Percentiles rank a stretch among this genome's conserved stretches.
These are phyloP conservation scores for Coregonus ussuriensis DNA, from an alignment of 2,797 vertebrate species.

Conservation along the genomic window DNA sequence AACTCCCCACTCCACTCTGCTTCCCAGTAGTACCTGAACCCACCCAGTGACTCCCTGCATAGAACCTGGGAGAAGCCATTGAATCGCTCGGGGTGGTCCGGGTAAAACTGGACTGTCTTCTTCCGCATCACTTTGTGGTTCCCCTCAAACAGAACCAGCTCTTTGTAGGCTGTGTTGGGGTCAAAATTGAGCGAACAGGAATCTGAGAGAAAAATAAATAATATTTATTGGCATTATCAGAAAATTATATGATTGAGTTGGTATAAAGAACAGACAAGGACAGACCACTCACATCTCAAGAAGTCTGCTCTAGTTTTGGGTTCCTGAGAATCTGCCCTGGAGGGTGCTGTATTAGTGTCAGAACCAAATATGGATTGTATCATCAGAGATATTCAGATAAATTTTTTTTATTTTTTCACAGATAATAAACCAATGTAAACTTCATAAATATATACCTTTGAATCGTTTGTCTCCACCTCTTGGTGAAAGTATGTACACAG, in stretches of 20 bases:
- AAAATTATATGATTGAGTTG: background rate
- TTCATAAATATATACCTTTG: conserved; percentile 61
- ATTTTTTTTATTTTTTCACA: background rate
- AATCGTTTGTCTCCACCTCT: conserved; percentile 72
- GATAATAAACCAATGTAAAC: background rate
- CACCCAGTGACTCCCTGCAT: conserved; percentile 74
- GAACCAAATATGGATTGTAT: background rate
- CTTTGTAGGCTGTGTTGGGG: conserved; percentile 78
- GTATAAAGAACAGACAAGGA: background rate
- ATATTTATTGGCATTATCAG: background rate
- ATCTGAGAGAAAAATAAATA: conserved; percentile 51
- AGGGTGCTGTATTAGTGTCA: conserved; percentile 54
- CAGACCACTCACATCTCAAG: conserved; percentile 72
- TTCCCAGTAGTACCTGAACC: conserved; percentile 81
- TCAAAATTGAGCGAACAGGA: conserved; percentile 73
- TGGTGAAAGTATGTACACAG: conserved; percentile 76
- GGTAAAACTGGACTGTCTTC: conserved; percentile 69
- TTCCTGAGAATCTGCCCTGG: conserved; percentile 69
- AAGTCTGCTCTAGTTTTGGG: conserved; percentile 77
- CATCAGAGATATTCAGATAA: background rate
- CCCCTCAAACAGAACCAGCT: conserved; percentile 72
- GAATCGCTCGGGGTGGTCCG: conserved; percentile 77
- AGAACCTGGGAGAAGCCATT: conserved; percentile 80
- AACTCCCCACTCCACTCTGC: conserved; percentile 79
- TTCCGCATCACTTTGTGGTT: conserved; percentile 73